Base-by-base conservation (phyloP, 2,797 vertebrate genomes). In the Sphenopsis melanotis region DNA sequence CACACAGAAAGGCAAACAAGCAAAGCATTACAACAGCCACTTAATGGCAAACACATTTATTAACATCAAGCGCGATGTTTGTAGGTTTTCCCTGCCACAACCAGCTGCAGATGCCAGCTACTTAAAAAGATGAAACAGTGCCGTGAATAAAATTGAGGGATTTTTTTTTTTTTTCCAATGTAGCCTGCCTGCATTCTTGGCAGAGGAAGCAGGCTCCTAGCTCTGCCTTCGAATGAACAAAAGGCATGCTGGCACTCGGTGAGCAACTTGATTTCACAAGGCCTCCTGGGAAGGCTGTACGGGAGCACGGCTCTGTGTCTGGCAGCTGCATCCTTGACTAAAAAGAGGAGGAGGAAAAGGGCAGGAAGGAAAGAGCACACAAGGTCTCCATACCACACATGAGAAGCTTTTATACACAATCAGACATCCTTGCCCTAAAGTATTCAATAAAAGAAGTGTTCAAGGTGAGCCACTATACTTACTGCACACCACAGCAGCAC, bases 41-140 rank as follows among this genome's bases (percentile, higher is more conserved):
- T 98, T 98, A 98, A 98, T 98, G 98, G 98, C 97, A 98, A 98
- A 98, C 98, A 98, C 98, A 98, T 98, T 98, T 98, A 98, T 98
- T 98, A 96, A 98, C 97, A 98, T 97, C 94, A 89, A 98, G 96
- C 89, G 97, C 20, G 5, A 94, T 95, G 95, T 95, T 94, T 94
- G 94, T 94, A 95, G 92, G 90, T 93, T 94, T 95, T 89, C 60
- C 57, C 92, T 68, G 77, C 94, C 90, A 93, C 95, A 94, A 83
- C 75, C 80, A 87, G 85, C 94, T 87, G 94, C 91, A 95, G 94
- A 92, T 97, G 93, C 95, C 92, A 94, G 90, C 89, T 92, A 93
- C 82, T 95, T 95, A 82, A 94, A 96, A 95, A 90, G 95, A 96
- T 94, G 84, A 96, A 96, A 95, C 78, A 88, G 57, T 56, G 71